Conservation (phyloP, 2,113 vertebrate genomes). For the Corvus cornix region DNA sequence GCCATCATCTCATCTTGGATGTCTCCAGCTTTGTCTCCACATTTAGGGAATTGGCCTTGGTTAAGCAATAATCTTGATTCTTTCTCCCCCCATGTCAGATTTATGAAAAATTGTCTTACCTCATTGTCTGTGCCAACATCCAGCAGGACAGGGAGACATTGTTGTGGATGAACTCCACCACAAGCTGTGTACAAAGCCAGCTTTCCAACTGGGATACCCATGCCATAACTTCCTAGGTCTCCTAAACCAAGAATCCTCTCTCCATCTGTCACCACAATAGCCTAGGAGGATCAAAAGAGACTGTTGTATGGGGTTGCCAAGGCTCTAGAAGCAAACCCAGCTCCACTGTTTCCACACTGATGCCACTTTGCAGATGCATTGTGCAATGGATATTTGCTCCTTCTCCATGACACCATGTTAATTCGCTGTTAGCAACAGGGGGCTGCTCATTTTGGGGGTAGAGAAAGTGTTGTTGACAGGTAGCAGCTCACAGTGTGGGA, state of each 20-base stretch:
- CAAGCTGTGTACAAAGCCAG: conserved; percentile 97
- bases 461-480: not conserved
- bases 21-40: not conserved
- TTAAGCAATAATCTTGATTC: not conserved
- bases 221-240: conserved; percentile 92
- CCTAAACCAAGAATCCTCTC: conserved; percentile 95
- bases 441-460: not conserved
- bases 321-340: not conserved
- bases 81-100: not conserved
- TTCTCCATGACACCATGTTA: not conserved
- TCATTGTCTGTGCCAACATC: conserved; percentile 98
- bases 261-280: conserved; percentile 95
- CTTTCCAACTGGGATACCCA: conserved; percentile 98
- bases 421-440: not conserved
- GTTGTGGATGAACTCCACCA: conserved; percentile 88
- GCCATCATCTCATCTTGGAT: not conserved
- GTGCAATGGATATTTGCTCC: not conserved
- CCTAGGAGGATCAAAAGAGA: conserved; percentile 73
- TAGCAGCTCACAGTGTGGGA: not conserved
- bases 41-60: not conserved
- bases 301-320: not conserved
- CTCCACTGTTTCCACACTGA: not conserved
- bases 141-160: conserved; percentile 94
- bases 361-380: not conserved
- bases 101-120: conserved; percentile 63